Evolutionary conservation across 2,888 invertebrate genomes (phyloP).

Genomic region (Acleris emargana): DNA sequence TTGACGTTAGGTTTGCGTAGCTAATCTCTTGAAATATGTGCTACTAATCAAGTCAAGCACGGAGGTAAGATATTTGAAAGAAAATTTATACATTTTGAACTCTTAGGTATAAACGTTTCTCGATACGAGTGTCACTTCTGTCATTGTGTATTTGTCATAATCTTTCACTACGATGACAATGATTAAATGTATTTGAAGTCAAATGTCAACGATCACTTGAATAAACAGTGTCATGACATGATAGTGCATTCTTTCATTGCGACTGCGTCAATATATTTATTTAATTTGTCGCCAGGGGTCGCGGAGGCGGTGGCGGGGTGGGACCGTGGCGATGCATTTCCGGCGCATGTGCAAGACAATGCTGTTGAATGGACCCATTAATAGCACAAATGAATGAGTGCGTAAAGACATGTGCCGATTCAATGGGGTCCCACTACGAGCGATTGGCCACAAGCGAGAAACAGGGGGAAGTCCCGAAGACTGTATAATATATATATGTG

Average conservation of each 20-base stretch:
- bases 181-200: background rate
- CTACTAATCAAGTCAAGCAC: no score
- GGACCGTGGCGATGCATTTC: slow-evolving; percentile 59
- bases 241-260: background rate
- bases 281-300: slow-evolving; percentile 61
- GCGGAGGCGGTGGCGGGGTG: slow-evolving; percentile 47
- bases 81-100: no score
- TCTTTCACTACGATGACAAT: no score
- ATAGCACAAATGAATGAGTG: slow-evolving; percentile 79
- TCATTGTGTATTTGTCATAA: no score
- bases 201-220: background rate
- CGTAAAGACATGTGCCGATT: slow-evolving; percentile 72
- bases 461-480: background rate
- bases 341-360: slow-evolving; percentile 82
- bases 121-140: no score
- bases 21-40: no score
- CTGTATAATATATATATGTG: no score
- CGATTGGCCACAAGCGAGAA: slow-evolving; percentile 10
- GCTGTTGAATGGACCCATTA: slow-evolving; percentile 77
- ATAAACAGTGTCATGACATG: background rate
- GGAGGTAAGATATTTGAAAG: no score
- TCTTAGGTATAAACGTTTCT: no score
- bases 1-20: no score
- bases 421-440: slow-evolving; percentile 11
- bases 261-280: slow-evolving; percentile 55